Evolutionary conservation across 2,113 vertebrate genomes (phyloP).

Genomic region (Ceyx cyanopectus): DNA sequence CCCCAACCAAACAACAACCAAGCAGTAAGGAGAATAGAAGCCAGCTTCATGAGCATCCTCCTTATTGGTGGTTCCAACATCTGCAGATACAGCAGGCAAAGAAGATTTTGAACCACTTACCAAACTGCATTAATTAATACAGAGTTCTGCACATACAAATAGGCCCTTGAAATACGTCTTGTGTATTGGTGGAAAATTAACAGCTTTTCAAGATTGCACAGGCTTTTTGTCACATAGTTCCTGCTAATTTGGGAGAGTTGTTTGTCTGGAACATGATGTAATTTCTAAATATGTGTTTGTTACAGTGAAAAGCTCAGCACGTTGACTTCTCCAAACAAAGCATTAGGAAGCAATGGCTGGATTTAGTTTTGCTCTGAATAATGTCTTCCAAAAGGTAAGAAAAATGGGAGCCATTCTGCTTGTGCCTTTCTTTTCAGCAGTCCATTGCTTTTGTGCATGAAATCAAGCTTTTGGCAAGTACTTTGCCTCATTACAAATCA

Average conservation of each 20-base stretch:
- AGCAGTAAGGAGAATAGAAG: not conserved
- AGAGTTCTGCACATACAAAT: not conserved
- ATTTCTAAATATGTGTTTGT: not conserved
- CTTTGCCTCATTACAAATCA: not conserved
- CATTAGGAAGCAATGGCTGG: not conserved
- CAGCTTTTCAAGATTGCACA: not conserved
- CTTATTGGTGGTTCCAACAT: not conserved
- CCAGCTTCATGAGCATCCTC: not conserved
- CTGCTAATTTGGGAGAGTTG: not conserved
- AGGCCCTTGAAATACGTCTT: not conserved
- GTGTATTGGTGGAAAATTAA: not conserved
- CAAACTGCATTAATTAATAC: not conserved
- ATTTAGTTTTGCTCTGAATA: not conserved
- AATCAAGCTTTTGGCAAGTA: not conserved
- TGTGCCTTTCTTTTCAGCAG: not conserved
- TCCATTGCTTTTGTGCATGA: not conserved
- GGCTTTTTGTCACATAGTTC: not conserved
- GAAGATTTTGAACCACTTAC: not conserved
- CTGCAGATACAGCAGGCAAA: not conserved
- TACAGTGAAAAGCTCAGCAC: not conserved
- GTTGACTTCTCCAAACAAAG: conserved; percentile 2
- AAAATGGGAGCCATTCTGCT: not conserved
- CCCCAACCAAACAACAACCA: no score
- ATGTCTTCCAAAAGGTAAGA: not conserved
- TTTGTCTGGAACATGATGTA: not conserved